These are phyloP conservation scores for Diorhabda sublineata DNA, from an alignment of 1,140 invertebrate genomes.

Conservation along the genomic window DNA sequence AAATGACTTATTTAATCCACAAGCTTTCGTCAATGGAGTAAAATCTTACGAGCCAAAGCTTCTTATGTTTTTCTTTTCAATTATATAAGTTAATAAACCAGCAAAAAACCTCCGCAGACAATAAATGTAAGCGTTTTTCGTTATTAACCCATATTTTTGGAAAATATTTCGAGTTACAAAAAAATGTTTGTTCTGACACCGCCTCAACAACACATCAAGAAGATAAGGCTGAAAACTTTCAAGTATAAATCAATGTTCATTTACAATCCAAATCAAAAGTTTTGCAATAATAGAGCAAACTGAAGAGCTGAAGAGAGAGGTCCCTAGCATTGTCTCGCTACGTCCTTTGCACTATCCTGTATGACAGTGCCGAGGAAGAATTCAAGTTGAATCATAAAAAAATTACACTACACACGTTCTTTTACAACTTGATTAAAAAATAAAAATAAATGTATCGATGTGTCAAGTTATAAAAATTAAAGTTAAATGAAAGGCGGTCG, in stretches of 20 bases:
- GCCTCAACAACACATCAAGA: no score
- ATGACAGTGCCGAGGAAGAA: conserved; percentile 8
- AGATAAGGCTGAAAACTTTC: no score
- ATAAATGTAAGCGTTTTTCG: no score
- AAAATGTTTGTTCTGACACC: no score
- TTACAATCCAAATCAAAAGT: not conserved
- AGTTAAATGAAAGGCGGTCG: conserved; percentile 8
- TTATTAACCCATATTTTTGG: no score
- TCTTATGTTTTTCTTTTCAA: no score
- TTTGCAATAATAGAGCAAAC: not conserved
- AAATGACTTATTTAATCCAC: not conserved
- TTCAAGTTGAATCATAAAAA: conserved; percentile 8
- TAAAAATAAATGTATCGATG: not conserved
- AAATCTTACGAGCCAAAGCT: no score
- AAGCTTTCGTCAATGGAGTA: no score
- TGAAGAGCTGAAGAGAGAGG: not conserved
- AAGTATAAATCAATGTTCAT: not conserved
- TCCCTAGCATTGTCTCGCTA: no score
- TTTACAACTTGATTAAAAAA: not conserved
- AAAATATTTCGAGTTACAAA: no score
- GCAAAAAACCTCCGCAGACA: no score
- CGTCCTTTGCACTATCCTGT: conserved; percentile 7
- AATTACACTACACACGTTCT: conserved; percentile 11
- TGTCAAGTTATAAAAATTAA: conserved; percentile 5
- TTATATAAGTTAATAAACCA: no score